Evolutionary conservation across 2,113 vertebrate species (phyloP), one percentile per base, ranked within the genome.

Genomic region (Charina bottae): DNA sequence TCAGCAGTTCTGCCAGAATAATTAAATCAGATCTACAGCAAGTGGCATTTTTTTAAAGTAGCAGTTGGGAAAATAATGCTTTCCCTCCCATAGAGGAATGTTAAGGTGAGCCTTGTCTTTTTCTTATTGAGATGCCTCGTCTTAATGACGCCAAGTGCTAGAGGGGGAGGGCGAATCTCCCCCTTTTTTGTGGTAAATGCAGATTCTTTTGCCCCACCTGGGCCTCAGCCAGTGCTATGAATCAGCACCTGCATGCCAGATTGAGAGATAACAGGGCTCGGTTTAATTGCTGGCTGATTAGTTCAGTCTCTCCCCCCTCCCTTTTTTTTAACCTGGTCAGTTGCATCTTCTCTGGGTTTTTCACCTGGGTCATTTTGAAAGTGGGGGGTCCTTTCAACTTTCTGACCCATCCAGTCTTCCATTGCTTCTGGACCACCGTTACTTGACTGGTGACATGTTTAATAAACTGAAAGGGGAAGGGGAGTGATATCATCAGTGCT

Each of bases 141-240:
- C 97, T 95, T 96, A 95, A 96, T 94, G 96, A 96, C 96, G 96
- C 97, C 97, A 97, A 94, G 87, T 94, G 94, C 93, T 90, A 94
- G 54, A 42, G 84, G 33, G 85, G 13, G 62, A 49, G 85, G 84
- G 56, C 10, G 53, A 84, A 15, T 46, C n/a, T 26, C 55, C 91
- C 83, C 83, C 49, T 83, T 60, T 78, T 78, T 46, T 59, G 87
- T 54, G 46, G 42, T 55, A 84, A 89, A 89, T 84, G 87, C 72
- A 64, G 78, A 89, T 92, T 84, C 87, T 84, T 60, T 59, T 53
- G 87, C 72, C 56, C 64, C 58, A 96, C 93, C 88, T 92, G 96
- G 94, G 92, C 93, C 96, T 96, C 95, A 93, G 85, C 87, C 93
- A 94, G 91, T 94, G 92, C 95, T 94, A 93, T 94, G 94, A 93